Conservation (phyloP, 2,797 vertebrate species). For the Danionella dracula region DNA sequence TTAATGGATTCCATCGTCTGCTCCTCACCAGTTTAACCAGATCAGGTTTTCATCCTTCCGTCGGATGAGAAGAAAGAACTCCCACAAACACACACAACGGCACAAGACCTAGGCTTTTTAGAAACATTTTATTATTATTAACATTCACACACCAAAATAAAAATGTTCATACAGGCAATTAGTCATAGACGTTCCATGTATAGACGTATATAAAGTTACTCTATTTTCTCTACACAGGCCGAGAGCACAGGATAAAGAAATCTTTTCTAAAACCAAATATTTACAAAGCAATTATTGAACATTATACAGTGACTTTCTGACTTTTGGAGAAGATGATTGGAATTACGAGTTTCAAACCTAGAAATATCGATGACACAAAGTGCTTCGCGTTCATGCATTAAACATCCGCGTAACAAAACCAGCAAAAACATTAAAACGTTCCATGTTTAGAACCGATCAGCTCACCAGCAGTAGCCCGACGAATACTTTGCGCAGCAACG, state of each 20-base stretch:
- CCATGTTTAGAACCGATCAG: background rate
- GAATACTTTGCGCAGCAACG: slow-evolving; percentile 37
- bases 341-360: slow-evolving; percentile 49
- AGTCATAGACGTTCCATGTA: slow-evolving; percentile 33
- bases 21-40: background rate
- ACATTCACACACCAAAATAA: slow-evolving; percentile 71
- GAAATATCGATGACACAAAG: slow-evolving; percentile 52
- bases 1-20: background rate
- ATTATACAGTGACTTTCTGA: slow-evolving; percentile 73
- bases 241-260: slow-evolving; percentile 66
- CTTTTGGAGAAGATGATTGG: slow-evolving; percentile 52
- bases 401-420: slow-evolving; percentile 47
- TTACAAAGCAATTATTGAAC: slow-evolving; percentile 67
- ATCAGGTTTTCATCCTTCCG: too few species aligned
- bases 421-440: background rate
- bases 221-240: slow-evolving; percentile 59
- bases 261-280: slow-evolving; percentile 66
- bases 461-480: slow-evolving; percentile 41
- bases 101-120: slow-evolving; percentile 29
- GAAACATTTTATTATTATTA: slow-evolving; percentile 72
- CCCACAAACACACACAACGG: background rate
- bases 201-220: slow-evolving; percentile 43
- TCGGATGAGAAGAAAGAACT: too few species aligned
- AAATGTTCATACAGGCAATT: slow-evolving; percentile 65
- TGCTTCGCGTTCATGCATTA: slow-evolving; percentile 62